Conservation (phyloP, 2,797 vertebrate genomes). For the Acanthurus lineatus region DNA sequence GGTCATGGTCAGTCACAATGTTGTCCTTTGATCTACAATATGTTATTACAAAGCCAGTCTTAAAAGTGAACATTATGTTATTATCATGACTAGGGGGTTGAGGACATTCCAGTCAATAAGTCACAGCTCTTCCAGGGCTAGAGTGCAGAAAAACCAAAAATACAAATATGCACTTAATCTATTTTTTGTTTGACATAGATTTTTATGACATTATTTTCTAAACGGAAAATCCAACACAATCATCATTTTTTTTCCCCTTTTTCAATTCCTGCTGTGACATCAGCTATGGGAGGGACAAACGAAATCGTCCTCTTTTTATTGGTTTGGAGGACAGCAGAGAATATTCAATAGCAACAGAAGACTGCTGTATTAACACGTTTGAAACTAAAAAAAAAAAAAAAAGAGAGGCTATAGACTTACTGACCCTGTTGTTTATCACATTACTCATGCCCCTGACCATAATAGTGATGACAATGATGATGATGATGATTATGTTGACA, state of each 20-base stretch:
- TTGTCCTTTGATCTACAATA: constrained; percentile 36
- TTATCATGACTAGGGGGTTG: not conserved
- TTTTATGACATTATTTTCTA: constrained; percentile 1
- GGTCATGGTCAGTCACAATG: constrained; percentile 40
- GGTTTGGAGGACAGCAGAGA: constrained; percentile 1
- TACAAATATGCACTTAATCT: not conserved
- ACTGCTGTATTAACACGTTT: constrained; percentile 28
- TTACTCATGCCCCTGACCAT: constrained; percentile 45
- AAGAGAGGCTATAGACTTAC: not conserved
- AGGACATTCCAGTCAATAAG: constrained; percentile 5
- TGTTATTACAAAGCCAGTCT: constrained; percentile 34
- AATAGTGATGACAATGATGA: too few relatives aligned
- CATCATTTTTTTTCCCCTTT: not conserved
- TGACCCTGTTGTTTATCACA: constrained; percentile 30
- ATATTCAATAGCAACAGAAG: constrained; percentile 24
- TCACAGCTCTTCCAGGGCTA: not conserved
- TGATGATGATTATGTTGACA: constrained; percentile 31
- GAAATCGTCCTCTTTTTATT: constrained; percentile 21
- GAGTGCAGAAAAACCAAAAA: constrained; percentile 4
- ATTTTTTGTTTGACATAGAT: not conserved
- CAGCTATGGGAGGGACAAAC: constrained; percentile 13
- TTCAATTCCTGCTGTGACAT: constrained; percentile 41
- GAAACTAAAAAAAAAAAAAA: not conserved
- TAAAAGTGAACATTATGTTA: constrained; percentile 3
- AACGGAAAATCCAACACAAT: not conserved